Base-by-base conservation (phyloP, 2,888 invertebrate species). In the Aleiodes alternator region DNA sequence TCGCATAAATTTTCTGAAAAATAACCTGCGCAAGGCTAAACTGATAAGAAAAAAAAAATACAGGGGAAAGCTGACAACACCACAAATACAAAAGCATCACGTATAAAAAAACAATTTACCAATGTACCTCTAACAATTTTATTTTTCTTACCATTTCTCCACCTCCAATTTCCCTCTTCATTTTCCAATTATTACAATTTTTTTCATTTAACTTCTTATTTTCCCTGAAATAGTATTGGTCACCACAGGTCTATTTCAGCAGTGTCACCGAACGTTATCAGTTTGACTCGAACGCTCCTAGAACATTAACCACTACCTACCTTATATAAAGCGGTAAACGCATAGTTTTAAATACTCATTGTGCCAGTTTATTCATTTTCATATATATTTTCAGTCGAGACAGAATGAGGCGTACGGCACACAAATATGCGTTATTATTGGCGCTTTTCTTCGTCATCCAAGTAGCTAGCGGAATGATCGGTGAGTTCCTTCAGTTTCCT, bases 151-250 rank as follows among this genome's bases (percentile, higher is more conserved):
- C 43, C 12, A 59, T 50, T 29, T 71, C 59, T 71, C 48, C 48
- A 16, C 8, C 8, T 16, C 14, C 16, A 6, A 6, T 34, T 34
- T 55, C 55, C 55, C 6, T 8, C 55, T 55, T 14, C 55, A 16
- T 55, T 34, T 34, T 55, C 55, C 55, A 55, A 16, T 55, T 14
- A 5, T 1, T 55, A 14, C 12, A 1, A 12, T 53, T 74, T 12
- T 31, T 57, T 43, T n/a, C n/a, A n/a, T n/a, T n/a, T 71, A 56
- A n/a, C 76, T 76, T 4, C 4, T 34, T 6, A 34, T 76, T 76
- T 16, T 69, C 73, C 38, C 69, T 43, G 43, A 76, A 57, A 14
- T 31, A 57, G 57, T 57, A 57, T 12, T n/a, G 38, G 59, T 34
- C 14, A 14, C 7, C 64, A 16, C 7, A 14, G 38, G 14, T 61